phyloP scores from a whole-genome alignment of 1,140 invertebrate genomes.

The Anagrus nilaparvatae region DNA sequence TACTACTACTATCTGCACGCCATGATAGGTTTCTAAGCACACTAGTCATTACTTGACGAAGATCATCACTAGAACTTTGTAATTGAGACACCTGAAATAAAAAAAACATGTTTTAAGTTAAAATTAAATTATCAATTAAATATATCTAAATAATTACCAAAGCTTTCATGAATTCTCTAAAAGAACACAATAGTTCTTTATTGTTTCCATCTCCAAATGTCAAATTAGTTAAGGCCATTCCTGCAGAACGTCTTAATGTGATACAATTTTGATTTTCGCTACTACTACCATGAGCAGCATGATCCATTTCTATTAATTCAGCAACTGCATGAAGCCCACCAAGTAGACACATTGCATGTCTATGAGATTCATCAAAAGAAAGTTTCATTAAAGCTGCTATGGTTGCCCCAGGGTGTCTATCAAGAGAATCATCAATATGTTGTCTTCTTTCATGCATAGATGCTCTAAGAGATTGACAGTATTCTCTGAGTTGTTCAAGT shows the following conservation, averaged over 20 bases:
- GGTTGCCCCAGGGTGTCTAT: conserved; percentile 70
- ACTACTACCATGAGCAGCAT: conserved; percentile 69
- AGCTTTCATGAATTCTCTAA: conserved; percentile 79
- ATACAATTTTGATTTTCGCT: conserved; percentile 73
- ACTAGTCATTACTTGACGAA: conserved; percentile 87
- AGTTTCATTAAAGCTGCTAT: conserved; percentile 93
- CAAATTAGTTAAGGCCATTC: conserved; percentile 94
- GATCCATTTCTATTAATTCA: conserved; percentile 78
- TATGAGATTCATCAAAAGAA: conserved; percentile 92
- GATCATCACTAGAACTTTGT: conserved; percentile 78
- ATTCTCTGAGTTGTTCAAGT: conserved; percentile 70
- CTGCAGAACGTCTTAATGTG: conserved; percentile 80
- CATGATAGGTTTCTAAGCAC: conserved; percentile 93
- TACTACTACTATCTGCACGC: conserved; percentile 85
- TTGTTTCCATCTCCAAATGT: conserved; percentile 94
- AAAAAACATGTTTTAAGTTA: conserved; percentile 3
- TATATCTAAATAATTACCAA: conserved; percentile 41
- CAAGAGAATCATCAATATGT: conserved; percentile 52
- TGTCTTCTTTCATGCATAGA: conserved; percentile 22
- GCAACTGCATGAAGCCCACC: conserved; percentile 87
- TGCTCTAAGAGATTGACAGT: conserved; percentile 48
- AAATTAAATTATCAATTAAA: too few species aligned
- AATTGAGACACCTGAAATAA: conserved; percentile 61
- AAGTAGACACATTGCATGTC: conserved; percentile 87
- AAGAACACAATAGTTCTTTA: conserved; percentile 87